Percentiles rank a stretch among this genome's conserved stretches.
Evolutionary conservation across 1,140 invertebrate species (phyloP).

Genomic region (Semibalanus balanoides): DNA sequence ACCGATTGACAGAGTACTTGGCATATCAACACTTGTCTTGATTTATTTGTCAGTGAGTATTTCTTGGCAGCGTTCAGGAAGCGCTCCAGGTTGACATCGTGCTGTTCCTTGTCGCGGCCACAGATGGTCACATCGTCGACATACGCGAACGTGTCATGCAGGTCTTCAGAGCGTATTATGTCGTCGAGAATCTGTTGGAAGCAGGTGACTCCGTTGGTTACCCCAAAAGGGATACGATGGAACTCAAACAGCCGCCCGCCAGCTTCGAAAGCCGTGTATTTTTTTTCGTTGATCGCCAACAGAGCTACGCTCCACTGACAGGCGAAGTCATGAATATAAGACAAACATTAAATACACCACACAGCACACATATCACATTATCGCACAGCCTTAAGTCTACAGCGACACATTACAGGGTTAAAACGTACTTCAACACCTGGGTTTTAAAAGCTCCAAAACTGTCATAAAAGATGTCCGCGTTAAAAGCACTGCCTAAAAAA

Average conservation of each 20-base stretch:
- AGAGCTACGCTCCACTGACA: no score
- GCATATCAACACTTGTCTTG: slow-evolving; percentile 10
- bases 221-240: slow-evolving; percentile 25
- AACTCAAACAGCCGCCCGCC: slow-evolving; percentile 21
- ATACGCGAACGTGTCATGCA: slow-evolving; percentile 16
- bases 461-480: no score
- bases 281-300: no score
- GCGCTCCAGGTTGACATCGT: slow-evolving; percentile 12
- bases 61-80: slow-evolving; percentile 10
- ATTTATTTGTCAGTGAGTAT: slow-evolving; percentile 12
- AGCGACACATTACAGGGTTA: no score
- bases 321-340: no score
- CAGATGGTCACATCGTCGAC: slow-evolving; percentile 19
- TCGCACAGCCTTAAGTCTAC: no score
- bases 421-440: no score
- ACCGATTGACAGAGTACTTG: not conserved
- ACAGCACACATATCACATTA: no score
- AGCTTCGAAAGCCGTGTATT: no score
- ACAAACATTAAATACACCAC: no score
- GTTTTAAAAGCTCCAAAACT: no score
- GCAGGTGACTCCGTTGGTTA: slow-evolving; percentile 19
- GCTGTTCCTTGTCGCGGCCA: slow-evolving; percentile 9
- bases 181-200: slow-evolving; percentile 14
- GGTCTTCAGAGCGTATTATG: slow-evolving; percentile 13
- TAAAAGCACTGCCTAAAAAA: no score